These are phyloP conservation scores for Girardinus metallicus DNA, from an alignment of 2,797 vertebrate species.

Conservation along the genomic window DNA sequence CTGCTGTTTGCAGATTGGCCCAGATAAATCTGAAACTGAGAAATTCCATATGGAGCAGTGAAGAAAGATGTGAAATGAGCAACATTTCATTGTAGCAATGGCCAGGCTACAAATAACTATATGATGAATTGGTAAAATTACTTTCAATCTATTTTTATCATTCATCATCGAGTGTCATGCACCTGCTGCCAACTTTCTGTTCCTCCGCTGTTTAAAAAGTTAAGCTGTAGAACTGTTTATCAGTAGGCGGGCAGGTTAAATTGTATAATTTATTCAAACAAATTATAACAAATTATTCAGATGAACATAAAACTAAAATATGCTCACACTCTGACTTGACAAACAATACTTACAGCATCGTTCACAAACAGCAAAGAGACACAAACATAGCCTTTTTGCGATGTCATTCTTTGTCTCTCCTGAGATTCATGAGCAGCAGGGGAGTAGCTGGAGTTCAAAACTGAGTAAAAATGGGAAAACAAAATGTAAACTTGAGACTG, in stretches of 20 bases:
- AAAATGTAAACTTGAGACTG: conserved; percentile 50
- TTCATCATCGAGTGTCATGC: not conserved
- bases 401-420: conserved; percentile 32
- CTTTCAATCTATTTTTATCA: not conserved
- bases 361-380: conserved; percentile 32
- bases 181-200: not conserved
- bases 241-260: not conserved
- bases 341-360: conserved; percentile 38
- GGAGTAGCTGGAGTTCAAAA: conserved; percentile 65
- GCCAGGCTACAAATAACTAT: not conserved
- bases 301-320: not conserved
- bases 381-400: conserved; percentile 46
- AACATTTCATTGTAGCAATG: no score
- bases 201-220: not conserved
- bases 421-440: conserved; percentile 50
- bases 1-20: no score
- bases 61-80: no score
- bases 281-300: not conserved
- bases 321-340: not conserved
- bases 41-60: no score
- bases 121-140: not conserved
- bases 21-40: no score
- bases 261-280: not conserved
- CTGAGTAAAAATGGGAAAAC: conserved; percentile 49
- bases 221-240: no score